phyloP scores from a whole-genome alignment of 2,888 invertebrate species.

The Torymus aiolomorphi region DNA sequence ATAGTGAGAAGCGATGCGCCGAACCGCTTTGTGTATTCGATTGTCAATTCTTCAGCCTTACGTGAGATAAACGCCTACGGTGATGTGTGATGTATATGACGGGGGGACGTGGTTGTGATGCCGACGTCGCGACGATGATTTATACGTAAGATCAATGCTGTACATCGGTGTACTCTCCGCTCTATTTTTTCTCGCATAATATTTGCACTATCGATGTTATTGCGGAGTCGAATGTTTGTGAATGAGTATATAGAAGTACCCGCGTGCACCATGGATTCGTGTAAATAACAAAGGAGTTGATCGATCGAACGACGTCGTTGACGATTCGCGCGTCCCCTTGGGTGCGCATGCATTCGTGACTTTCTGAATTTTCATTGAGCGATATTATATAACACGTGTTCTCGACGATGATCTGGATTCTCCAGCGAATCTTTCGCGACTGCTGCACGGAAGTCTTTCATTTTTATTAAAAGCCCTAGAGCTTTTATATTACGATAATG shows the following conservation, averaged over 20 bases:
- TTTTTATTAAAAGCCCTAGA: no score
- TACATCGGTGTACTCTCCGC: no score
- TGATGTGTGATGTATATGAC: conserved; percentile 16
- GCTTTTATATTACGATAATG: no score
- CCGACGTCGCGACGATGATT: no score
- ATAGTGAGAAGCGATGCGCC: conserved; percentile 40
- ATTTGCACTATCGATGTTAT: no score
- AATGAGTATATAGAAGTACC: no score
- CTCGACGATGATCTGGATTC: conserved; percentile 15
- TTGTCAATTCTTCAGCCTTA: conserved; percentile 59
- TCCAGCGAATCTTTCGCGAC: not conserved
- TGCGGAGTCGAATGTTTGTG: no score
- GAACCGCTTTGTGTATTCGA: conserved; percentile 38
- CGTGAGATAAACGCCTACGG: conserved; percentile 19
- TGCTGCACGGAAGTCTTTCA: not conserved
- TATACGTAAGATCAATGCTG: no score
- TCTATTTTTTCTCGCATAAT: no score
- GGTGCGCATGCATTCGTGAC: conserved; percentile 46
- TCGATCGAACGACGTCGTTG: not conserved
- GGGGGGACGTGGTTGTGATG: no score
- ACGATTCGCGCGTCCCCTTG: conserved; percentile 27
- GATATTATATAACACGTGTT: not conserved
- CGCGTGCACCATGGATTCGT: not conserved
- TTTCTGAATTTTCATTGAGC: conserved; percentile 15
- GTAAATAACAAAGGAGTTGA: conserved; percentile 1